phyloP scores from a whole-genome alignment of 37 sponge, comb jelly and placozoan genomes.

The Aphrocallistes beatrix region DNA sequence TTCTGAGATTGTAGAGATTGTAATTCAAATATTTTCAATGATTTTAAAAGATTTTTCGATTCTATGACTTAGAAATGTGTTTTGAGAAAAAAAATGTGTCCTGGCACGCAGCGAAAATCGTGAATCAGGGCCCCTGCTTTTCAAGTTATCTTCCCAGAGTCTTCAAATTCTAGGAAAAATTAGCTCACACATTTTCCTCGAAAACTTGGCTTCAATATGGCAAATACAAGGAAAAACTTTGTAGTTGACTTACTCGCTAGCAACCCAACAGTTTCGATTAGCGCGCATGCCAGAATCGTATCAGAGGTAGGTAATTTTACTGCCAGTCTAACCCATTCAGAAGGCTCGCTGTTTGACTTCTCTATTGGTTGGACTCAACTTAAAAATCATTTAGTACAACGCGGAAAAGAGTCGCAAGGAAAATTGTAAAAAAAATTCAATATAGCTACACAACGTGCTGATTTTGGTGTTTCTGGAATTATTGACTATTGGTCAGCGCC shows the following conservation, averaged over 20 bases:
- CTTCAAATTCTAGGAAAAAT: too few species aligned
- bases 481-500: not conserved
- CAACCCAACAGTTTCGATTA: slow-evolving; percentile 8
- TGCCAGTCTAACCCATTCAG: slow-evolving; percentile 2
- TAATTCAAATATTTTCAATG: too few species aligned
- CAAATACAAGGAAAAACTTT: not conserved
- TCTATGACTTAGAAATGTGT: too few species aligned
- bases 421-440: not conserved
- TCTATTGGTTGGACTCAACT: slow-evolving; percentile 3
- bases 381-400: slow-evolving; percentile 1
- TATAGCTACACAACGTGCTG: slow-evolving; percentile 1
- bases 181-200: too few species aligned
- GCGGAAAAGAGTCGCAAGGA: slow-evolving; percentile 18
- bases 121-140: too few species aligned
- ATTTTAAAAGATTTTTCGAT: too few species aligned
- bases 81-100: too few species aligned
- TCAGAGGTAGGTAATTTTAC: slow-evolving; percentile 16
- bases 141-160: too few species aligned
- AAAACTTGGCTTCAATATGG: not conserved
- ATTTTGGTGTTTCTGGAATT: slow-evolving; percentile 19
- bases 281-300: slow-evolving; percentile 10
- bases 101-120: too few species aligned
- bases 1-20: too few species aligned
- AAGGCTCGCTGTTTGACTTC: slow-evolving; percentile 10
- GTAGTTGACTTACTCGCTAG: slow-evolving; percentile 7